phyloP scores from a whole-genome alignment of 1,140 invertebrate species.

The Drosophila kepulauana region DNA sequence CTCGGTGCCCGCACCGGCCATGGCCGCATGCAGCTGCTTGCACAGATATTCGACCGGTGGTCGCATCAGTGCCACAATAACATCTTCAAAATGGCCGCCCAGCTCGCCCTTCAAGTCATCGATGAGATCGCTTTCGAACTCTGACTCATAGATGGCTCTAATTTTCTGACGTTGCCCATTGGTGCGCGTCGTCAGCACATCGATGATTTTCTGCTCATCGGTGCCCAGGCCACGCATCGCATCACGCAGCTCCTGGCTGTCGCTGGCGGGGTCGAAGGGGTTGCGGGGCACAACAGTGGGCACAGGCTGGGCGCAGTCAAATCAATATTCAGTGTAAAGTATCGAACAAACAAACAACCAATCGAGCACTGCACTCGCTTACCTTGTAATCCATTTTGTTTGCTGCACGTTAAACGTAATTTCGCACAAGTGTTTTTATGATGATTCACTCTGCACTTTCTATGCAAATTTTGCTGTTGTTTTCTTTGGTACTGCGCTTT shows the following conservation, averaged over 20 bases:
- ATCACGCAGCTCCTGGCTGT: constrained; percentile 89
- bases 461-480: not conserved
- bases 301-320: constrained; percentile 80
- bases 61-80: constrained; percentile 90
- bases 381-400: constrained; percentile 67
- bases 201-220: constrained; percentile 91
- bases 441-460: constrained; percentile 15
- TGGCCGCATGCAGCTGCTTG: constrained; percentile 89
- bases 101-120: constrained; percentile 91
- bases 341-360: not conserved
- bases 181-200: constrained; percentile 88
- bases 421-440: not conserved
- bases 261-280: constrained; percentile 88
- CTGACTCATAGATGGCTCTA: constrained; percentile 88
- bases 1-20: constrained; percentile 88
- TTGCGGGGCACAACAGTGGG: constrained; percentile 88
- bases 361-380: constrained; percentile 29
- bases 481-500: constrained; percentile 6
- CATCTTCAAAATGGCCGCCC: constrained; percentile 91
- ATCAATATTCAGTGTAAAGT: not conserved
- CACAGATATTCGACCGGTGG: constrained; percentile 90
- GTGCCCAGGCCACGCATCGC: constrained; percentile 93
- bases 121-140: constrained; percentile 91
- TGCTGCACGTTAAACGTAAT: not conserved
- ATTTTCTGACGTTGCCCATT: constrained; percentile 90